These are phyloP conservation scores for Seriola aureovittata DNA, from an alignment of 2,113 vertebrate genomes.

Conservation along the genomic window DNA sequence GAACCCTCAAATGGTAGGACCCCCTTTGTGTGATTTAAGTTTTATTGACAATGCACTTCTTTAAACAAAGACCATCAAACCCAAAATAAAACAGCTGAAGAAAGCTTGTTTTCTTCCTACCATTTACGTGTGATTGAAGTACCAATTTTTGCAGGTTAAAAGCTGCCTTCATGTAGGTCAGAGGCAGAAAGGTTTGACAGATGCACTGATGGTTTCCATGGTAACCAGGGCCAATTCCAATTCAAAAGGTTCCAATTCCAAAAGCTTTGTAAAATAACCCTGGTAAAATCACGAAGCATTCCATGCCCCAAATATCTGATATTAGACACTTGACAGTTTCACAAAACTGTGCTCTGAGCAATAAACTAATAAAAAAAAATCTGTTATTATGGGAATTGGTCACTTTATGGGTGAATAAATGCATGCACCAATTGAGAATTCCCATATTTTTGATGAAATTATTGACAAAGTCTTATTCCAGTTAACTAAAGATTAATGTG, in stretches of 20 bases:
- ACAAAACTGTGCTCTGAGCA: too few species aligned
- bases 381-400: too few species aligned
- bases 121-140: background rate
- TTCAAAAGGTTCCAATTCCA: background rate
- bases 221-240: background rate
- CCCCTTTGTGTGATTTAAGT: too few species aligned
- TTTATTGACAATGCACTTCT: too few species aligned
- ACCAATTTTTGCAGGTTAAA: background rate
- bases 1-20: too few species aligned
- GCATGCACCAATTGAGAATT: too few species aligned
- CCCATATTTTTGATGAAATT: too few species aligned
- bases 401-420: too few species aligned
- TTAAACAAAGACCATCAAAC: background rate
- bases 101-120: constrained; percentile 13
- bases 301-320: background rate
- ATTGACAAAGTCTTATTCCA: too few species aligned
- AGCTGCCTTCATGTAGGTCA: background rate
- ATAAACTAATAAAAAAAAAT: too few species aligned
- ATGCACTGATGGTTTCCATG: background rate
- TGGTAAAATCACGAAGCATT: background rate
- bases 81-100: background rate
- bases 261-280: background rate
- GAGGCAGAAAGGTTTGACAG: background rate
- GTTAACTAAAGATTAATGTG: background rate
- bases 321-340: background rate